Conservation (phyloP, 2,113 vertebrate genomes). For the Mesoclemmys tuberculata region DNA sequence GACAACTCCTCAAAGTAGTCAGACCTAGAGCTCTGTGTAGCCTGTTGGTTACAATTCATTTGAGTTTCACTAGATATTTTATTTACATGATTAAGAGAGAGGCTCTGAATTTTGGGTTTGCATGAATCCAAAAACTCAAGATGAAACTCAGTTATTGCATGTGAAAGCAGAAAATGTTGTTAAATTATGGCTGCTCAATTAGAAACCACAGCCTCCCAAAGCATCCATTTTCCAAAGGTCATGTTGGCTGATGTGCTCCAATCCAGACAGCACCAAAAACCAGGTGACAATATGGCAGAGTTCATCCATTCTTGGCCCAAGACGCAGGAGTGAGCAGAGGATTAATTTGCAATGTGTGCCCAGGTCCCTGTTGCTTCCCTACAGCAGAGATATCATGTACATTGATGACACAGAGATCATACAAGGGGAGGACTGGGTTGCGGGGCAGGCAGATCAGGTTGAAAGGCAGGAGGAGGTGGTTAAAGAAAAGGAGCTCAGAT, state of each 20-base stretch:
- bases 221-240: not conserved
- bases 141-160: not conserved
- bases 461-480: not conserved
- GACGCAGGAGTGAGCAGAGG: not conserved
- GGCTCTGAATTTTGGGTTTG: not conserved
- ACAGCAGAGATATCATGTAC: not conserved
- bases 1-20: conserved; percentile 15
- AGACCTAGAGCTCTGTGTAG: not conserved
- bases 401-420: not conserved
- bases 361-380: not conserved
- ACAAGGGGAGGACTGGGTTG: not conserved
- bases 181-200: not conserved
- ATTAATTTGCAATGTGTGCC: not conserved
- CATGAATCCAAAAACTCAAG: not conserved
- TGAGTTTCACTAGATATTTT: not conserved
- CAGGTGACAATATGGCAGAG: not conserved
- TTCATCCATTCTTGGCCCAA: not conserved
- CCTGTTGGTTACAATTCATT: conserved; percentile 38
- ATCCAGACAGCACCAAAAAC: not conserved
- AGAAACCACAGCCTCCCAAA: not conserved
- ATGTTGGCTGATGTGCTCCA: not conserved
- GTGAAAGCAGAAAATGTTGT: not conserved
- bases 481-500: not conserved
- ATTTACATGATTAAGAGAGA: not conserved
- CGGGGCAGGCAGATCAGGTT: not conserved